Percentiles rank a stretch among this genome's conserved stretches.
Evolutionary conservation across 2,797 vertebrate genomes (phyloP).

Genomic region (Anniella stebbinsi): DNA sequence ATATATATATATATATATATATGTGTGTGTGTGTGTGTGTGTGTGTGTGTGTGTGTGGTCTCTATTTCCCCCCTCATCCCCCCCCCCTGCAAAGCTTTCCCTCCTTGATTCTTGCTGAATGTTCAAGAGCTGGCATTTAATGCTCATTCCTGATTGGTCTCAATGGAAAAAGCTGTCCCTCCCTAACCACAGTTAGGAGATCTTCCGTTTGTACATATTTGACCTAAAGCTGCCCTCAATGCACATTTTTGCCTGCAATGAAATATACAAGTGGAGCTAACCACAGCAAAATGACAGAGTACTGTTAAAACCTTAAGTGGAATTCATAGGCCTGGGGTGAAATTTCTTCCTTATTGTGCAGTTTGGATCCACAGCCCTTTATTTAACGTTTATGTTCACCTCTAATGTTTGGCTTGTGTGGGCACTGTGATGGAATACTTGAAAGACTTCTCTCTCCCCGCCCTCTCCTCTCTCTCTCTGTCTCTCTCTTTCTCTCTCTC

Average conservation of each 20-base stretch:
- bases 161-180: slow-evolving; percentile 46
- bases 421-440: slow-evolving; percentile 16
- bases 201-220: slow-evolving; percentile 36
- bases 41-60: no score
- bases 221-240: slow-evolving; percentile 51
- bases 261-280: not conserved
- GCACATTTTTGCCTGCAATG: not conserved
- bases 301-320: slow-evolving; percentile 29
- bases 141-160: slow-evolving; percentile 51
- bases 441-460: slow-evolving; percentile 15
- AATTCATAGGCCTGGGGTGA: slow-evolving; percentile 1
- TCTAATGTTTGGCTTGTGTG: not conserved
- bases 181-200: slow-evolving; percentile 44
- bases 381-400: slow-evolving; percentile 18
- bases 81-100: no score
- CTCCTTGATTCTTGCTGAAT: not conserved
- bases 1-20: no score
- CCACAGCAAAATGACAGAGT: not conserved
- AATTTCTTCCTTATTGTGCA: slow-evolving; percentile 4
- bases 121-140: slow-evolving; percentile 52
- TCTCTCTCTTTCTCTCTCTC: not conserved
- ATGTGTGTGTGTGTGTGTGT: no score
- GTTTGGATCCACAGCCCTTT: slow-evolving; percentile 17
- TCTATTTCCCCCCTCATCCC: no score
- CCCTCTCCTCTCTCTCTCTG: slow-evolving; percentile 12